Base-by-base conservation (phyloP, 2,888 invertebrate species). In the Macroteleia sp. region DNA sequence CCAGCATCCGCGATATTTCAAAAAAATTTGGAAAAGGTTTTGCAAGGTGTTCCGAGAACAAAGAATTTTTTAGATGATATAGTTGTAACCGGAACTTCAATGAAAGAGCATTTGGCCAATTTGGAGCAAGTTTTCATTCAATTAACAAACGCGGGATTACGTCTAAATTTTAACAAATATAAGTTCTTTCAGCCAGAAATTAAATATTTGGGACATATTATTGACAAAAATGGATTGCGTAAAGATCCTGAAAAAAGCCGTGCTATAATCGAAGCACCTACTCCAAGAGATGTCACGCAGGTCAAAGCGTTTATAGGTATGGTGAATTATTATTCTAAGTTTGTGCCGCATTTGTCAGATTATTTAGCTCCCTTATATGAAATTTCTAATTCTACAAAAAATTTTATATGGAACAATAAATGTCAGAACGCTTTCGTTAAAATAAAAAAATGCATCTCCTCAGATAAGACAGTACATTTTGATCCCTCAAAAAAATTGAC, bases 1-100 rank as follows among this genome's bases (percentile, higher is more conserved):
- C 86, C 89, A n/a, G 88, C 89, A n/a, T n/a, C n/a, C n/a, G 85
- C 88, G 9, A 89, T 90, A 78, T 90, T 89, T 80, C 88, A 90
- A 59, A 77, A 80, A 75, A 78, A 82, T 5, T 80, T 89, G 56
- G 88, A 90, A 61, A 81, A 84, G 14, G 62, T 88, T 25, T 75
- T 89, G 16, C 56, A 67, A 28, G 86, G 84, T 2, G 66, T 85
- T 8, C 34, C 62, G 1, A 76, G 80, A 1, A 67, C 77, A 0
- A 66, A 73, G 3, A 36, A 64, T 44, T 86, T 78, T 75, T 19
- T 83, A 4, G 88, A 89, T 62, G 89, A 90, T 52, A 83, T 85
- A 20, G 66, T 88, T 3, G 78, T 88, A 1, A 85, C 85, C n/a
- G 86, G 83, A n/a, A 62, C 14, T 16, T 74, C 67, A 16, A 59